Percentiles rank a stretch among this genome's conserved stretches.
phyloP scores from a whole-genome alignment of 2,888 invertebrate species.

The Ellobium chinense region DNA sequence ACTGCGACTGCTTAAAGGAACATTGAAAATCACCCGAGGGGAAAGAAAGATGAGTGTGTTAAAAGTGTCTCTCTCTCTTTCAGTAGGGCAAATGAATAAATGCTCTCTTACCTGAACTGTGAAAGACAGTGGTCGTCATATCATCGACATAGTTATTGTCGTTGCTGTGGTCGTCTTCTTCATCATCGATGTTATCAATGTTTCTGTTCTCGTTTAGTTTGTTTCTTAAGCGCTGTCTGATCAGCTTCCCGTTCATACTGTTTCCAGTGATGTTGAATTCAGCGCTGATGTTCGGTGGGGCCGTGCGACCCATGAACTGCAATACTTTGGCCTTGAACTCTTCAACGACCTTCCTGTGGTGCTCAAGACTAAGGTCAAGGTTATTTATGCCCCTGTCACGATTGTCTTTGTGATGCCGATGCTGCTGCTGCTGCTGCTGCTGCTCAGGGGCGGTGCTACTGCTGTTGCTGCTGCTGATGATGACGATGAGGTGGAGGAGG shows the following conservation, averaged over 20 bases:
- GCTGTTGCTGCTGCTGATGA: no score
- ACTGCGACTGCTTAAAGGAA: no score
- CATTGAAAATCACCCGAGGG: no score
- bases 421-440: no score
- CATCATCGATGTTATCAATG: neutral
- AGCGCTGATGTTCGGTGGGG: neutral
- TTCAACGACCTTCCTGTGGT: neutral
- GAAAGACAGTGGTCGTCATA: neutral
- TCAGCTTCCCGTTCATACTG: neutral
- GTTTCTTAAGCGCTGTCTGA: neutral
- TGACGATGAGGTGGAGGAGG: neutral
- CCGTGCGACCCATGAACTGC: neutral
- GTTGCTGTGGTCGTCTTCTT: neutral
- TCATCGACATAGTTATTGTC: neutral
- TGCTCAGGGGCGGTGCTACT: no score
- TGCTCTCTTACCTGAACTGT: no score
- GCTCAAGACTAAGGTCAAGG: conserved; percentile 2
- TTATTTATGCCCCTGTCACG: neutral
- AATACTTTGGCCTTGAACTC: conserved; percentile 2
- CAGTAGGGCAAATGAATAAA: no score
- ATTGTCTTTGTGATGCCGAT: neutral
- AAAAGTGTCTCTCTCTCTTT: no score
- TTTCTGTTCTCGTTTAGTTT: neutral
- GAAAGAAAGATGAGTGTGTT: no score
- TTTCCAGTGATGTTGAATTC: neutral